Evolutionary conservation across 2,797 vertebrate genomes (phyloP).

Genomic region (Scyliorhinus canicula): DNA sequence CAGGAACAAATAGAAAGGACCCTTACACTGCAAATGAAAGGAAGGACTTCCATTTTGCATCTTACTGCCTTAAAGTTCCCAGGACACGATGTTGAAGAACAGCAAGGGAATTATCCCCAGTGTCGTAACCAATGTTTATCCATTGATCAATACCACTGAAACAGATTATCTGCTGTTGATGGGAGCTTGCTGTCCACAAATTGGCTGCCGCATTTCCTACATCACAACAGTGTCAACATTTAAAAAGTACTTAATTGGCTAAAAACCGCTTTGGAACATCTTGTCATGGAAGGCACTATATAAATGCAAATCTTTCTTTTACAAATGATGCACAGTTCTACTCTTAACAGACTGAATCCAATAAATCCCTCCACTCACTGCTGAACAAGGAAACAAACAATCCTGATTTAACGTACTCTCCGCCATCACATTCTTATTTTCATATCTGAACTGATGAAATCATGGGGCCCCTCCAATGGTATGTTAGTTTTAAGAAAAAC

Average conservation of each 20-base stretch:
- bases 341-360: background rate
- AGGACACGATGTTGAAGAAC: background rate
- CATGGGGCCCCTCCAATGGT: background rate
- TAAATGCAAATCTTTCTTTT: background rate
- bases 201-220: background rate
- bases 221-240: background rate
- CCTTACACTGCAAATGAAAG: background rate
- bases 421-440: background rate
- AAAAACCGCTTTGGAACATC: background rate
- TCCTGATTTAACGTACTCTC: background rate
- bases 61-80: background rate
- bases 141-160: background rate
- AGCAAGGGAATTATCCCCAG: background rate
- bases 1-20: no score
- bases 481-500: background rate
- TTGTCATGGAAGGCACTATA: no score
- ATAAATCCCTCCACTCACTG: background rate
- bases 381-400: background rate
- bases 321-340: background rate
- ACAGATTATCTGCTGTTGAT: background rate
- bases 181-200: background rate
- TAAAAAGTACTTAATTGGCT: background rate
- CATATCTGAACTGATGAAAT: background rate
- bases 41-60: no score
- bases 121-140: background rate